Base-by-base conservation (phyloP, 2,888 invertebrate species). In the Synergus itoensis region DNA sequence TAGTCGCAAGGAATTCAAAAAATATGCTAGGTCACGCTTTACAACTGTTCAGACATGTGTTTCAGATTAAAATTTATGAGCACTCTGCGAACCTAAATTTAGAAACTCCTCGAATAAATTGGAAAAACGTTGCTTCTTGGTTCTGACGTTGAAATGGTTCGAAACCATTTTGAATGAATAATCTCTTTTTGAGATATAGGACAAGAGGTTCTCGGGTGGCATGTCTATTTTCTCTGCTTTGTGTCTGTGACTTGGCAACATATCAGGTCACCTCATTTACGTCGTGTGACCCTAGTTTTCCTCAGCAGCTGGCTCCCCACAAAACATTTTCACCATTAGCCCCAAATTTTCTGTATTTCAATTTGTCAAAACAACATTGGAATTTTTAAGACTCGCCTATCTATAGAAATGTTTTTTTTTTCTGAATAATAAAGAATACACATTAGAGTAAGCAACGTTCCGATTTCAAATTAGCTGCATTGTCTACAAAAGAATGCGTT, bases 261-360 rank as follows among this genome's bases (percentile, higher is more conserved):
- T 81, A 82, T 78, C 83, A 81, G 82, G 78, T 83, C 81, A 78
- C 82, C 82, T 69, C 83, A 83, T 82, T 82, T 82, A 79, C 79
- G 73, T 48, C 79, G 73, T 48, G 18, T 67, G 77, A 80, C 62
- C 77, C 62, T 60, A 60, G 48, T 28, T 28, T 48, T 53, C 28
- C 14, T 28, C 28, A 69, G n/a, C 73, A 73, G 73, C 73, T 73
- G 73, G n/a, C 11, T 36, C 9, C 9, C 8, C 36, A 53, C 36
- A 73, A 45, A 64, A 28, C 4, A 16, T 36, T 36, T 73, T 73
- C 48, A 9, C 48, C 36, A 36, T 73, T 73, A 53, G 36, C 48
- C 16, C 36, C 53, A 14, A 28, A 21, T 73, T 73, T 53, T 36
- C 36, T 3, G 12, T 11, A 60, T 60, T 21, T 60, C 9, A 21